phyloP scores from a whole-genome alignment of 1,140 invertebrate genomes.

The Danaus plexippus region DNA sequence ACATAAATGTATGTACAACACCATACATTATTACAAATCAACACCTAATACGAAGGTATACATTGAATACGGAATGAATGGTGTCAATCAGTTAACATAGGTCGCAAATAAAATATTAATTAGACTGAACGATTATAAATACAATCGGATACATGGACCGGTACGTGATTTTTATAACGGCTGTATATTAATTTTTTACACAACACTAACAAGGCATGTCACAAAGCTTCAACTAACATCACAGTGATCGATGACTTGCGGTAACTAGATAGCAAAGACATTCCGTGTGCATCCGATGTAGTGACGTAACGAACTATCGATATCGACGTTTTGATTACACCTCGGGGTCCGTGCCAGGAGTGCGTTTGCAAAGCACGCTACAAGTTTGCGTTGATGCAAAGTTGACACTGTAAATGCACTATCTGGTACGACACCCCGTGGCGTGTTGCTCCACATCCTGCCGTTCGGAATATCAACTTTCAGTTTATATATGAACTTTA shows the following conservation, averaged over 20 bases:
- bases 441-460: conserved; percentile 64
- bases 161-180: too few relatives aligned
- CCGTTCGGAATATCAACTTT: conserved; percentile 29
- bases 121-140: too few relatives aligned
- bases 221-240: neutral
- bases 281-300: conserved; percentile 53
- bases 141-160: too few relatives aligned
- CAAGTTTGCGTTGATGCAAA: conserved; percentile 70
- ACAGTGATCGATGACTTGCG: conserved; percentile 6
- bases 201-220: neutral
- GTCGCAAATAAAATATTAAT: too few relatives aligned
- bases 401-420: conserved; percentile 98
- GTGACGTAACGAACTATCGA: conserved; percentile 51
- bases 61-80: too few relatives aligned
- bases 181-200: neutral
- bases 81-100: too few relatives aligned
- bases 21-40: too few relatives aligned
- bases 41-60: too few relatives aligned
- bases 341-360: conserved; percentile 94
- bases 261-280: conserved; percentile 46
- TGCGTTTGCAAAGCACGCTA: conserved; percentile 90
- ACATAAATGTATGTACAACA: too few relatives aligned
- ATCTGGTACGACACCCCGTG: conserved; percentile 97
- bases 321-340: conserved; percentile 63
- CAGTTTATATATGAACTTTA: conserved; percentile 33